Percentiles rank a stretch among this genome's conserved stretches.
phyloP scores from a whole-genome alignment of 1,140 invertebrate genomes.

The Mylabris phalerata region DNA sequence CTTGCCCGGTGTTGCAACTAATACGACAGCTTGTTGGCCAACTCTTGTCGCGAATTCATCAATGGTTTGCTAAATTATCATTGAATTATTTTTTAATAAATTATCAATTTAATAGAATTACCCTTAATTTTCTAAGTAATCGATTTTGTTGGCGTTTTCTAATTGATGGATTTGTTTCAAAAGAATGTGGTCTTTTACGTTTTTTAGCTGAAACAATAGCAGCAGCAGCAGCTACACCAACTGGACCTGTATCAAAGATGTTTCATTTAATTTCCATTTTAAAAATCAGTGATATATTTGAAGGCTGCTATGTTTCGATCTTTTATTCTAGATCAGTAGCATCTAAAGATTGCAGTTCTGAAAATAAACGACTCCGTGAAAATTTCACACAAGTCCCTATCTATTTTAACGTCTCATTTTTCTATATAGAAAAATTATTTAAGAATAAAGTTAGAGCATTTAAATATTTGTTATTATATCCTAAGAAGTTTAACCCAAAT shows the following conservation, averaged over 20 bases:
- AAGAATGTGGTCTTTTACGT: conserved; percentile 89
- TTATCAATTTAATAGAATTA: conserved; percentile 33
- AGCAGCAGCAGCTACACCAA: conserved; percentile 93
- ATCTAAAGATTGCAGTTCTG: too few relatives aligned
- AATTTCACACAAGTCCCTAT: too few relatives aligned
- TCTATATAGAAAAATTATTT: too few relatives aligned
- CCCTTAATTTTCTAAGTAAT: conserved; percentile 78
- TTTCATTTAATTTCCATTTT: background rate
- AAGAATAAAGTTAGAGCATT: too few relatives aligned
- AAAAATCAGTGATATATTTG: conserved; percentile 23
- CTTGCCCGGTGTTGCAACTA: conserved; percentile 95
- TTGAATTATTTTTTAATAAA: background rate
- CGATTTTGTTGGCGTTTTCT: conserved; percentile 94
- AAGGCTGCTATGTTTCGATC: too few relatives aligned
- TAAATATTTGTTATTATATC: too few relatives aligned
- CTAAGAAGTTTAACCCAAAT: too few relatives aligned
- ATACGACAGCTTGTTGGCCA: conserved; percentile 93
- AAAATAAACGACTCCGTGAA: too few relatives aligned
- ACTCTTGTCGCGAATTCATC: conserved; percentile 95
- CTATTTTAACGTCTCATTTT: too few relatives aligned
- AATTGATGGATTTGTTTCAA: conserved; percentile 97
- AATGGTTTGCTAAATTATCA: conserved; percentile 75
- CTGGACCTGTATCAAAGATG: conserved; percentile 61
- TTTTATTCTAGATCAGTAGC: too few relatives aligned
- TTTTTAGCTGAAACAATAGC: conserved; percentile 95